Base-by-base conservation (phyloP, 2,888 invertebrate species). In the Chloroclystis v-ata region DNA sequence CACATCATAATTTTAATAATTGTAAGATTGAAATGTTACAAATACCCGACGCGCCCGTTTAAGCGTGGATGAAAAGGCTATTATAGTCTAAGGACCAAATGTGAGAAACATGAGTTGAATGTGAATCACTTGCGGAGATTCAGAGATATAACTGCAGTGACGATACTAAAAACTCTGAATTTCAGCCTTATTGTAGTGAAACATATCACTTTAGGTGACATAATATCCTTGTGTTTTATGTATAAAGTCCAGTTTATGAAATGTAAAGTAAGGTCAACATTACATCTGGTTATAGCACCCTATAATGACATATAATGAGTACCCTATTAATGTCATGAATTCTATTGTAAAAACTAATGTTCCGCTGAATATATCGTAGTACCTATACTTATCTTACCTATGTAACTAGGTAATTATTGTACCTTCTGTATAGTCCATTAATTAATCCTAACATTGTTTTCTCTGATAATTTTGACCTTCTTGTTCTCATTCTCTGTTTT, bases 401-500 rank as follows among this genome's bases (percentile, higher is more conserved):
- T 67, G 10, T 20, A 35, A 16, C 67, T 70, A 63, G 59, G 65
- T 56, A 72, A 70, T 61, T 65, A 44, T 37, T 60, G 52, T 43
- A 29, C 43, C 29, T 40, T 12, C 43, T 69, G 67, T 74, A 71
- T 81, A 77, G 75, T 80, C 71, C 72, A 78, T 74, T 75, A 70
- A 71, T 71, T 67, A 78, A 71, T 74, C 70, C 69, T 75, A 63
- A 71, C 65, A 72, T 67, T 51, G 59, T 70, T 77, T 37, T 68
- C 67, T 71, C 76, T 70, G 25, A 67, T 20, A 67, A 72, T 70
- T 75, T 78, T 69, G 61, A 75, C 70, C 71, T 76, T 73, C 70
- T 79, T 74, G 75, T 72, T 80, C 81, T 72, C 73, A 76, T 78
- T 78, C 69, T 75, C 74, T 79, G 82, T 82, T 85, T 44, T 78